phyloP scores from a whole-genome alignment of 2,888 invertebrate genomes.

The Hyposoter didymator region DNA sequence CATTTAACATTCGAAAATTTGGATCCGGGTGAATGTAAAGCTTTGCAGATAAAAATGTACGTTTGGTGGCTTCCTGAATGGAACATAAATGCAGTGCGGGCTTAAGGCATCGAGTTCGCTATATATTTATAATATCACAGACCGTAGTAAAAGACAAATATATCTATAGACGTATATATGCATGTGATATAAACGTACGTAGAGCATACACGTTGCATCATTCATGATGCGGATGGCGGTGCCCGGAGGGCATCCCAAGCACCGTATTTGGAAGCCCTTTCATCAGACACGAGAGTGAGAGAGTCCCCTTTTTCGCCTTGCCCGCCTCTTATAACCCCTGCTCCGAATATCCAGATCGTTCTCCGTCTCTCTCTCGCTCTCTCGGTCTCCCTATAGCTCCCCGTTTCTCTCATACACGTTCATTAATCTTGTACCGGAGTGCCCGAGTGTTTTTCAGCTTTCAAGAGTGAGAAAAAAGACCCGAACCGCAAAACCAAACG shows the following conservation, averaged over 20 bases:
- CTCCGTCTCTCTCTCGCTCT: constrained; percentile 69
- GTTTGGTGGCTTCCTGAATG: constrained; percentile 65
- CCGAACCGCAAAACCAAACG: constrained; percentile 48
- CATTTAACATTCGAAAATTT: not conserved
- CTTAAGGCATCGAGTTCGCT: constrained; percentile 71
- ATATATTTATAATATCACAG: constrained; percentile 44
- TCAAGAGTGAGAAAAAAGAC: constrained; percentile 2
- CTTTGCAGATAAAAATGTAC: not conserved
- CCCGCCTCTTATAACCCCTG: constrained; percentile 29
- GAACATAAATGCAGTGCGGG: constrained; percentile 73
- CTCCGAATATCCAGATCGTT: constrained; percentile 64
- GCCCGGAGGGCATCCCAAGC: constrained; percentile 50
- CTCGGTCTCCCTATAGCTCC: constrained; percentile 45
- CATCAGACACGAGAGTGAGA: constrained; percentile 48
- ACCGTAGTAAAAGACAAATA: constrained; percentile 33
- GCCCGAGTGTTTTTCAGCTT: constrained; percentile 68
- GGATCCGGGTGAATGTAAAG: not conserved
- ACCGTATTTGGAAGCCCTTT: constrained; percentile 65
- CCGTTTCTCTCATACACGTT: constrained; percentile 75
- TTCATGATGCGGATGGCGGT: constrained; percentile 69
- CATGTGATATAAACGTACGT: constrained; percentile 24
- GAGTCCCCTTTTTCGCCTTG: constrained; percentile 58
- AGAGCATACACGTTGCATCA: constrained; percentile 73
- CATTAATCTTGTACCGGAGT: constrained; percentile 83
- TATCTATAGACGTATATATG: not conserved